A percentile compares a stretch with the other conserved stretches of the same genome.
Evolutionary conservation across 2,888 invertebrate species (phyloP).

Genomic region (Zaprionus bogoriensis): DNA sequence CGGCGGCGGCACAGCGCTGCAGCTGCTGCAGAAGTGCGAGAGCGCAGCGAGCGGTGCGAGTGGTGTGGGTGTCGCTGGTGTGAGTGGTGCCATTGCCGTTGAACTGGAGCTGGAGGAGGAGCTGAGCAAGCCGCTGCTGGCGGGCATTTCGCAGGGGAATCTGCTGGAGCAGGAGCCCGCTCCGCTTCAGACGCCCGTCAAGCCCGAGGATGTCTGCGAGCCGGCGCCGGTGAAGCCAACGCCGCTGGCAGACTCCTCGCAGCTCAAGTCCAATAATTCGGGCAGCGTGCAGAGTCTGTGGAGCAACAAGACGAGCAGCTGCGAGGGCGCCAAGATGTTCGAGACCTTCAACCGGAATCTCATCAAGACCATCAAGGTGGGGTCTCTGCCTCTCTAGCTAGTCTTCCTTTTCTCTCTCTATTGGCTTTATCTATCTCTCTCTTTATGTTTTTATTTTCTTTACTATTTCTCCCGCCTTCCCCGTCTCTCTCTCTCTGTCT

Average conservation of each 20-base stretch:
- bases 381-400: too few relatives aligned
- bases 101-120: conserved; percentile 69
- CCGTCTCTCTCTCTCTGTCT: too few relatives aligned
- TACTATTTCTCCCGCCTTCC: too few relatives aligned
- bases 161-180: conserved; percentile 39
- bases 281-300: conserved; percentile 83
- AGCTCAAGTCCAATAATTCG: conserved; percentile 73
- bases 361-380: conserved; percentile 83
- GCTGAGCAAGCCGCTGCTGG: conserved; percentile 72
- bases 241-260: conserved; percentile 20
- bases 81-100: not conserved
- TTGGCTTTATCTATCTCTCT: too few relatives aligned
- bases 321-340: conserved; percentile 83
- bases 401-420: too few relatives aligned
- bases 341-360: conserved; percentile 83
- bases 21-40: conserved; percentile 70
- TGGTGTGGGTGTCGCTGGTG: not conserved
- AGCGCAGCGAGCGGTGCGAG: not conserved
- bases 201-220: conserved; percentile 65
- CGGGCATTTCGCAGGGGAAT: conserved; percentile 57
- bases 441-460: too few relatives aligned
- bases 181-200: conserved; percentile 11
- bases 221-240: conserved; percentile 52
- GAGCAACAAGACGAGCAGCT: conserved; percentile 83
- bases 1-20: conserved; percentile 79